Base-by-base conservation (phyloP, 1,140 invertebrate genomes). In the Delia radicum region DNA sequence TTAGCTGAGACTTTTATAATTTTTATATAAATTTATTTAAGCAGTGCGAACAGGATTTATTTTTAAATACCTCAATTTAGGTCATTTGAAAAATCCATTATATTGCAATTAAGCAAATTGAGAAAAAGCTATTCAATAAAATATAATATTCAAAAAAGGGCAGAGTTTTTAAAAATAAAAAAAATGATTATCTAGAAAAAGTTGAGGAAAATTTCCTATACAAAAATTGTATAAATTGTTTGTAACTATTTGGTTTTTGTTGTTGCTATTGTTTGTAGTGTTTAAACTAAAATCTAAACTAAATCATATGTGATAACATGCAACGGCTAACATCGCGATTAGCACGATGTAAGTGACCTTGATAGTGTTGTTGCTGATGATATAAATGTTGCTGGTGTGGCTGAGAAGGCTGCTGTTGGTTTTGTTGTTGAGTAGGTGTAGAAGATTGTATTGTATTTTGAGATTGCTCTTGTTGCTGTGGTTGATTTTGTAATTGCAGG, bases 281-380 rank as follows among this genome's bases (percentile, higher is more conserved):
- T 42, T 42, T 10, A 33, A 33, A 3, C 2, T 42, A 33, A 33
- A 71, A 8, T 21, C 48, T 27, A 48, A 73, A 71, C 71, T 82
- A 85, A 78, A 85, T 84, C 83, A 85, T 85, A 77, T 85, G 83
- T 78, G 83, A 85, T 80, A 83, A 81, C 81, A 85, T 84, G 81
- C 83, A 85, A 85, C 83, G 83, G 85, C 83, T 85, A 80, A 84
- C 83, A 81, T 84, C 83, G 77, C 83, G 82, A 80, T 84, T 85
- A 79, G 82, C 78, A 81, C 83, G 83, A 79, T 84, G 83, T 81
- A 85, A 85, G 79, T 85, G 83, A 82, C 83, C 83, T 84, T 85
- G 83, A 83, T 82, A 85, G 79, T 81, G 80, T 76, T 82, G 82
- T 78, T 82, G 78, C 33, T 82, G 77, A 69, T 80, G 80, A 74